Percentiles rank a stretch among this genome's conserved stretches.
phyloP scores from a whole-genome alignment of 1,140 invertebrate species.

The Apis laboriosa region DNA sequence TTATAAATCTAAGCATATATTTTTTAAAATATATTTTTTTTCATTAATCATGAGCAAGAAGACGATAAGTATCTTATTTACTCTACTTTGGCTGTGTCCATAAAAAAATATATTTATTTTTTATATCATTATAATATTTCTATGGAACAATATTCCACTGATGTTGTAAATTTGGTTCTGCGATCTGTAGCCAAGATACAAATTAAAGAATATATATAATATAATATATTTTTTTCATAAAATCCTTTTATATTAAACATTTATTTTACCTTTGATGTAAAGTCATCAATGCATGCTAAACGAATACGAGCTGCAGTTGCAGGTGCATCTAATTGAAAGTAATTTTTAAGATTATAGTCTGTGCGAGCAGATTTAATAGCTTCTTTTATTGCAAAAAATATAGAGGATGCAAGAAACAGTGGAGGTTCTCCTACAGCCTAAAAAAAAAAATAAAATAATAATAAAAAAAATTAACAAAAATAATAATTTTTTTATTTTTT shows the following conservation, averaged over 20 bases:
- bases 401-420: constrained; percentile 91
- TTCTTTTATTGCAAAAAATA: constrained; percentile 95
- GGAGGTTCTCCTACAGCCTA: constrained; percentile 98
- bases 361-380: constrained; percentile 90
- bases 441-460: constrained; percentile 61
- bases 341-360: constrained; percentile 84
- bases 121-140: neutral
- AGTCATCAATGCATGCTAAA: constrained; percentile 93
- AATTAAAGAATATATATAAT: neutral
- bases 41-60: too few relatives aligned
- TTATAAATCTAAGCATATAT: too few relatives aligned
- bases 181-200: constrained; percentile 54
- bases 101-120: neutral
- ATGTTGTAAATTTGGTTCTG: constrained; percentile 59
- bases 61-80: too few relatives aligned
- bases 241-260: constrained; percentile 3
- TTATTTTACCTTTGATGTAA: constrained; percentile 87
- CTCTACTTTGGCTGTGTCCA: too few relatives aligned
- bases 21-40: too few relatives aligned
- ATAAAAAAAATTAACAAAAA: neutral
- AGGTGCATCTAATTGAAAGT: constrained; percentile 91
- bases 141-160: constrained; percentile 70
- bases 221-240: neutral
- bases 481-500: constrained; percentile 14
- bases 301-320: constrained; percentile 94